Base-by-base conservation (phyloP, 2,113 vertebrate genomes). In the Leuciscus idus region DNA sequence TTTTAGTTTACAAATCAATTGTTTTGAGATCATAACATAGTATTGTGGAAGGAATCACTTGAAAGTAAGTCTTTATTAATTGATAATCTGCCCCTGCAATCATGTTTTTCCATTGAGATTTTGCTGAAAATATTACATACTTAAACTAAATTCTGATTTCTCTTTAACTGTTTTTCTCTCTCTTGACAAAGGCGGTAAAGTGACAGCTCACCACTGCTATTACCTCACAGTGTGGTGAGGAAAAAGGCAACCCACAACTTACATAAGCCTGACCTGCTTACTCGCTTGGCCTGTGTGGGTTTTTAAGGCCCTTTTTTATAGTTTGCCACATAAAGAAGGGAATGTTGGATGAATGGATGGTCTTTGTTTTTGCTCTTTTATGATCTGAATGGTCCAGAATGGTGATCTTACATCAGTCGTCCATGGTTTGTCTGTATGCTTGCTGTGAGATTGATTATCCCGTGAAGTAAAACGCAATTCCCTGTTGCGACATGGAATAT, bases 381-480 rank as follows among this genome's bases (percentile, higher is more conserved):
- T 81, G 79, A 81, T 48, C 23, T 81, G 79, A 81, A 81, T 66
- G 9, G 15, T n/a, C 59, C 36, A 48, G 39, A 64, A 36, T 81
- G 78, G 59, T 64, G 59, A 64, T 64, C 61, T 66, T 61, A 66
- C 59, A 48, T 66, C 79, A 81, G n/a, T 4, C 59, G 0, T 66
- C 57, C 39, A 11, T 48, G 79, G 59, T 81, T 66, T 66, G 59
- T 21, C 59, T 48, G 59, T 30, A 46, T 28, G 79, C 4, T 81
- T 81, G 39, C 79, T 66, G 59, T 81, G 79, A 81, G 79, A 81
- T 46, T 64, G 59, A 81, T 64, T 81, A 81, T 48, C 39, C 79
- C 4, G 9, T 48, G 39, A 30, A 81, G 13, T 81, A 30, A 64
- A 48, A 28, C 9, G 4, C 8, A 21, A 66, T 48, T 64, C 79